Conservation (phyloP, 1,140 invertebrate species). For the Lepidurus couesii region DNA sequence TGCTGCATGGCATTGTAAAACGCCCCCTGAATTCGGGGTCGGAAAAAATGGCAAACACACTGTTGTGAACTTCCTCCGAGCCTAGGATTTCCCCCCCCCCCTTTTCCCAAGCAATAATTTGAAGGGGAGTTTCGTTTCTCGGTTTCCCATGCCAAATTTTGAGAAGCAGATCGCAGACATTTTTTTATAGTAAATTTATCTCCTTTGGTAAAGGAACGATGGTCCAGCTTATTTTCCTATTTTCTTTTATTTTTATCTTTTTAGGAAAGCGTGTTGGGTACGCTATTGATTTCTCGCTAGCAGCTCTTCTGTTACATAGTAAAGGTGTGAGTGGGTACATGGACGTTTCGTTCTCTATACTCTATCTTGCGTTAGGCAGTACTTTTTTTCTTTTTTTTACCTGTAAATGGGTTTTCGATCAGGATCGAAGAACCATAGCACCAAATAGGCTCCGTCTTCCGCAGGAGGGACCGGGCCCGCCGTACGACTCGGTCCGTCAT, state of each 20-base stretch:
- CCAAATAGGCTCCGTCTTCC: constrained; percentile 79
- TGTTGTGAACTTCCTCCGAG: neutral
- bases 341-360: neutral
- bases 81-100: neutral
- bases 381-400: constrained; percentile 46
- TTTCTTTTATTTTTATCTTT: too few species aligned
- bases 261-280: neutral
- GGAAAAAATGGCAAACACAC: neutral
- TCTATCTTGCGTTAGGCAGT: neutral
- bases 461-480: constrained; percentile 39
- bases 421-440: constrained; percentile 80
- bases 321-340: too few species aligned
- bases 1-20: neutral
- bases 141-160: neutral
- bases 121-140: neutral
- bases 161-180: neutral
- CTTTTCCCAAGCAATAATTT: neutral
- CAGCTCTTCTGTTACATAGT: neutral
- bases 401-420: constrained; percentile 80
- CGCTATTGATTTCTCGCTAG: neutral
- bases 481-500: neutral
- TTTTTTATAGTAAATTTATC: neutral
- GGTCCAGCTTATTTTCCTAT: too few species aligned
- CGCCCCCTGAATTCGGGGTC: neutral
- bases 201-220: neutral